phyloP scores from a whole-genome alignment of 2,113 vertebrate species.

The Apus apus region DNA sequence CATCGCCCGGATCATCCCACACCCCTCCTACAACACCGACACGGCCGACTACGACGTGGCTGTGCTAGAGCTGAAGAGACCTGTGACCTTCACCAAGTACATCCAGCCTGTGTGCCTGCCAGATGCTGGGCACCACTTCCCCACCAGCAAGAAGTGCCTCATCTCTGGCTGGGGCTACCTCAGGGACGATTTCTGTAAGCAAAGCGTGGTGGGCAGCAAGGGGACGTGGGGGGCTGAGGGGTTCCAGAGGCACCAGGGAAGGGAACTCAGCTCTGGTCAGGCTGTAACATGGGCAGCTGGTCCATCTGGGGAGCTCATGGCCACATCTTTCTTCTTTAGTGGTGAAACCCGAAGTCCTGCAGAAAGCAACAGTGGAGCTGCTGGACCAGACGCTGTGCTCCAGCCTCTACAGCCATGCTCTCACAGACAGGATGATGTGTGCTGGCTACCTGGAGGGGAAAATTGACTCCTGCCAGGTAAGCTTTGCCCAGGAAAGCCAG shows the following conservation, averaged over 20 bases:
- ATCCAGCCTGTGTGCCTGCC: slow-evolving; percentile 92
- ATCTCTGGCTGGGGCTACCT: slow-evolving; percentile 96
- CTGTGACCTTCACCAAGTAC: slow-evolving; percentile 79
- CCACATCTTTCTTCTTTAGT: neutral
- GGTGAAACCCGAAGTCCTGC: slow-evolving; percentile 82
- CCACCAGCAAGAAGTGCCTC: slow-evolving; percentile 83
- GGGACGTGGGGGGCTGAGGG: neutral
- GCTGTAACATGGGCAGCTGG: neutral
- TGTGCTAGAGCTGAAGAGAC: slow-evolving; percentile 83
- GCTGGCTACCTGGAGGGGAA: slow-evolving; percentile 94
- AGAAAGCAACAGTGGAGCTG: slow-evolving; percentile 92
- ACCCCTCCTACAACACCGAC: slow-evolving; percentile 81
- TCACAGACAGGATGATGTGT: slow-evolving; percentile 92
- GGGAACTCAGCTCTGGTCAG: rapidly evolving
- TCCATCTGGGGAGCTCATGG: neutral
- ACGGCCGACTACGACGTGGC: slow-evolving; percentile 88
- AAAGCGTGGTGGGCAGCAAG: too few species aligned
- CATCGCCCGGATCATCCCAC: slow-evolving; percentile 81
- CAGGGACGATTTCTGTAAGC: slow-evolving; percentile 85
- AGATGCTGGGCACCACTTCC: slow-evolving; percentile 81
- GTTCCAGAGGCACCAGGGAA: neutral
- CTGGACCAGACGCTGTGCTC: slow-evolving; percentile 87
- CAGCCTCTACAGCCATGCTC: slow-evolving; percentile 80
- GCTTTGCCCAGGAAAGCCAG: neutral
- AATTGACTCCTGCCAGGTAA: slow-evolving; percentile 95